Evolutionary conservation across 2,888 invertebrate species (phyloP).

Genomic region (Pyrocoelia pectoralis): DNA sequence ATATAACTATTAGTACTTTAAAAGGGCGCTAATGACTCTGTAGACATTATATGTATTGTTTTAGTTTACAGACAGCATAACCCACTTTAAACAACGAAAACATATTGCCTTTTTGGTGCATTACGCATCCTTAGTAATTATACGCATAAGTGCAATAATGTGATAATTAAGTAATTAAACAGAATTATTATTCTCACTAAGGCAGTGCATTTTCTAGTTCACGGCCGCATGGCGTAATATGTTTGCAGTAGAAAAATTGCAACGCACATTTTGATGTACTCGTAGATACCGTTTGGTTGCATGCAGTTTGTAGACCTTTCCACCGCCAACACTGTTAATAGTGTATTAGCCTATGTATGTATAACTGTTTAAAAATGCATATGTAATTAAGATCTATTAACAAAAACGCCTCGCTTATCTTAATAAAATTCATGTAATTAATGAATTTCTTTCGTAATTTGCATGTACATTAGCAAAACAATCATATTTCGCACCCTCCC

Average conservation of each 20-base stretch:
- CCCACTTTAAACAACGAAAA: too few relatives aligned
- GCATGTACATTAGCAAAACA: neutral
- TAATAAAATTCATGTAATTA: constrained; percentile 23
- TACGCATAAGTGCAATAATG: neutral
- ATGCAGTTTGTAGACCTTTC: constrained; percentile 32
- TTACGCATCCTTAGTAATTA: too few relatives aligned
- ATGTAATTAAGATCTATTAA: constrained; percentile 26
- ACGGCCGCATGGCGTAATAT: constrained; percentile 10
- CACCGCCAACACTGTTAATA: neutral
- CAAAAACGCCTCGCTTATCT: constrained; percentile 35
- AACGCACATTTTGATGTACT: constrained; percentile 22
- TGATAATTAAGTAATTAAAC: constrained; percentile 15
- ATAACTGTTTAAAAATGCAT: constrained; percentile 31
- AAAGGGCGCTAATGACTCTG: too few relatives aligned
- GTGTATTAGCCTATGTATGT: neutral
- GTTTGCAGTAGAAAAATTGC: constrained; percentile 18
- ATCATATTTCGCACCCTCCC: neutral
- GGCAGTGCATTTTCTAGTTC: constrained; percentile 27
- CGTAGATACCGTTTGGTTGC: constrained; percentile 22
- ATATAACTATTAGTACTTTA: too few relatives aligned
- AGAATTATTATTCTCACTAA: neutral
- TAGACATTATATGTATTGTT: too few relatives aligned
- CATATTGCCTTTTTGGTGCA: too few relatives aligned
- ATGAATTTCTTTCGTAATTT: constrained; percentile 17
- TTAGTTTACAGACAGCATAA: too few relatives aligned